Evolutionary conservation across 2,797 vertebrate species (phyloP), one percentile per base, ranked within the genome.

Genomic region (Dendrocincla fuliginosa): DNA sequence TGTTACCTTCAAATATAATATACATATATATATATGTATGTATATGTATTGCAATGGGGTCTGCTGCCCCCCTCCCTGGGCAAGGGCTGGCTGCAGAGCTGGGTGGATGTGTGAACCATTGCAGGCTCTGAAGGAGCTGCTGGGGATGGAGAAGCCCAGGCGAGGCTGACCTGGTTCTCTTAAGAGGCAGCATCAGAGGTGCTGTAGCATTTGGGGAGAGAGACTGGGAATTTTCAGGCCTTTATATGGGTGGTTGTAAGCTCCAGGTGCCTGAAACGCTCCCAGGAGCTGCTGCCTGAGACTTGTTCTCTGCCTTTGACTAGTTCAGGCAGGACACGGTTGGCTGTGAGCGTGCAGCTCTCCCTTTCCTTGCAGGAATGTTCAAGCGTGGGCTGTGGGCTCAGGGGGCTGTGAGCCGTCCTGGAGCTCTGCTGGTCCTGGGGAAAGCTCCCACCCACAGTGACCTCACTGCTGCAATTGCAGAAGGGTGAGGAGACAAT

Each of bases 401-500:
- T 33, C 0, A 1, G 39, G 27, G 80, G 42, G 23, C 68, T 65
- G 22, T 6, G 13, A 50, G 47, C 57, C 50, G n/a, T 41, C 46
- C 77, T 41, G 60, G 33, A 86, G 69, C 52, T 39, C 50, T 53
- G 52, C 59, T 0, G 1, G 44, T 35, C 11, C n/a, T n/a, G 37
- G 28, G 41, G 14, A 49, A 80, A 2, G 27, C 23, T 78, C 60
- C 71, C 68, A 41, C 52, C 73, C 3, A 0, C 33, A 56, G 56
- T 39, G 60, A 10, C 1, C 0, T 7, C 65, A 9, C 20, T 6
- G 30, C 84, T 39, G 80, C 25, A 11, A 6, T 63, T 41, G 79
- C 63, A 37, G 57, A 47, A 35, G 61, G 42, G 32, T 0, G 0
- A n/a, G 14, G 32, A 33, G 32, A 2, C 1, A 3, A 9, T 0